These are phyloP conservation scores for Vulpes ferrilata DNA, from an alignment of 2,113 vertebrate species.

Conservation along the genomic window DNA sequence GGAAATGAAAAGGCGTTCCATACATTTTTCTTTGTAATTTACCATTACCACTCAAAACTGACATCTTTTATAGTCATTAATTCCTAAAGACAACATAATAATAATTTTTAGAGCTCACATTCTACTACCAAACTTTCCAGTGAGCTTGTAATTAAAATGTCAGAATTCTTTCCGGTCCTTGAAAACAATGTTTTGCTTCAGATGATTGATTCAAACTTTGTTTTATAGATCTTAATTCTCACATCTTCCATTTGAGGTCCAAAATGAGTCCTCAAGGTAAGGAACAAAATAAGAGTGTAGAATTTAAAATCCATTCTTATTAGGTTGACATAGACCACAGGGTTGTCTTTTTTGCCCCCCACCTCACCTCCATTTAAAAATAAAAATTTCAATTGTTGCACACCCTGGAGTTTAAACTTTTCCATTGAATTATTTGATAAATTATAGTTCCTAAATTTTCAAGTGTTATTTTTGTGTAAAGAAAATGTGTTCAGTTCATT, in stretches of 20 bases:
- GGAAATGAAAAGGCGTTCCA: conserved; percentile 60
- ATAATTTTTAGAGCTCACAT: conserved; percentile 83
- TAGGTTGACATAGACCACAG: background rate
- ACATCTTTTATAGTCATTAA: conserved; percentile 84
- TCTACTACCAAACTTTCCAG: conserved; percentile 80
- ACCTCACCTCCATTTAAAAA: background rate
- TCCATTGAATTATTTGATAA: background rate
- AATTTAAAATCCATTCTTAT: conserved; percentile 62
- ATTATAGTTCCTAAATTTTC: background rate
- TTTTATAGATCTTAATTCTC: conserved; percentile 75
- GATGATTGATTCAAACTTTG: conserved; percentile 72
- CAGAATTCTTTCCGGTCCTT: conserved; percentile 82
- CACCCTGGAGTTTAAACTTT: conserved; percentile 31
- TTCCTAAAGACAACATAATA: conserved; percentile 84
- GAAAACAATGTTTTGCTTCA: conserved; percentile 74
- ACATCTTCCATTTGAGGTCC: conserved; percentile 48
- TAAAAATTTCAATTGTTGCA: background rate
- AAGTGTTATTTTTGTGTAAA: conserved; percentile 17
- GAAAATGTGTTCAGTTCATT: background rate
- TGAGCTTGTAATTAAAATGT: conserved; percentile 85
- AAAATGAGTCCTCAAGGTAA: conserved; percentile 6
- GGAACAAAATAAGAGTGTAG: conserved; percentile 53
- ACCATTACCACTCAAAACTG: conserved; percentile 71
- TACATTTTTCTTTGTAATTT: conserved; percentile 76
- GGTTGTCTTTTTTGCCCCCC: background rate